Base-by-base conservation (phyloP, 1,140 invertebrate genomes). In the Nasonia giraulti region DNA sequence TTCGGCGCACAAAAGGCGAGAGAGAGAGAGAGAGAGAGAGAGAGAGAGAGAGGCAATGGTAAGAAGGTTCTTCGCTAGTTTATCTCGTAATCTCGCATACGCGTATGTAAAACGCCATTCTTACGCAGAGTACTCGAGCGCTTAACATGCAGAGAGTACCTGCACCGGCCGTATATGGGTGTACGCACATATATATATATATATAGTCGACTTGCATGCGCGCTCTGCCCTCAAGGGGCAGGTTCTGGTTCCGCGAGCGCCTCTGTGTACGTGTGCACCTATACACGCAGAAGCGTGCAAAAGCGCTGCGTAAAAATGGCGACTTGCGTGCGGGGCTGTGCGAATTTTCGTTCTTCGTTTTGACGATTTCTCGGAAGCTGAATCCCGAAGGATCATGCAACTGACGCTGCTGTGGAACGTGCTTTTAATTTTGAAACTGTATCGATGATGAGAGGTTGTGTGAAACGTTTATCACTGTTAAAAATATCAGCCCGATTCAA, bases 271-370 rank as follows among this genome's bases (percentile, higher is more conserved):
- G 10, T 44, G 62, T 14, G 11, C 33, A 27, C 37, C 11, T 20
- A 33, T 66, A 33, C 10, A 27, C n/a, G 8, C 12, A 2, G 23
- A 44, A n/a, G 7, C 50, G 68, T 71, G 77, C 50, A 66, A 20
- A 62, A 62, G 31, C 17, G 12, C 4, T 47, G 27, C 83, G 83
- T 84, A 84, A 84, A 84, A 84, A 84, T 84, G 83, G 83, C 83
- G 76, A 40, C 0, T 62, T 62, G 17, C 55, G 2, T 62, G 40
- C 55, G 6, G 17, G 6, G 17, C 20, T 62, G 17, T n/a, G 55
- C 55, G 20, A 20, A 62, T 62, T 62, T 62, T 62, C 17, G 20
- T 5, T 62, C 20, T n/a, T 44, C 10, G 8, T 44, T 44, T 44
- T 44, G 6, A 8, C 7, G 10, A 44, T 44, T 44, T 44, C 8